Conservation (phyloP, 2,797 vertebrate genomes). For the Cichlasoma orientale region DNA sequence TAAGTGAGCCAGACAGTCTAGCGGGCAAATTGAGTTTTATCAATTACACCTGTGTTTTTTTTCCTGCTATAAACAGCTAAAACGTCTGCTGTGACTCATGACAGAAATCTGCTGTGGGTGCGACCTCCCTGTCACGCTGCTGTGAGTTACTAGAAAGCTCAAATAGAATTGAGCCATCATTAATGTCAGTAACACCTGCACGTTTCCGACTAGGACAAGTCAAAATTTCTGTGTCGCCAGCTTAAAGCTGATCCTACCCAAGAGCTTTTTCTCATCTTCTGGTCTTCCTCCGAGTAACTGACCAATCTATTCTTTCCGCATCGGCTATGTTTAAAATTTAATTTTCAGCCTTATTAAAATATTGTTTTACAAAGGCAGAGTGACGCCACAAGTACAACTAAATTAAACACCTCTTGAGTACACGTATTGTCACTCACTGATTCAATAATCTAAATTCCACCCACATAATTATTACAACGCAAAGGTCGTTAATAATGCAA, state of each 20-base stretch:
- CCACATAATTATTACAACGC: slow-evolving; percentile 28
- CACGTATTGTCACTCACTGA: background rate
- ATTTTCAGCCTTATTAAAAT: background rate
- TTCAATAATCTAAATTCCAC: slow-evolving; percentile 19
- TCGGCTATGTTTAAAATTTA: background rate
- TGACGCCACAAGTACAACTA: background rate
- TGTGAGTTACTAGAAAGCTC: background rate
- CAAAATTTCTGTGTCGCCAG: background rate
- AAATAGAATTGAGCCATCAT: background rate
- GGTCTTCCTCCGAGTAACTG: background rate
- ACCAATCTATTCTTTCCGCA: background rate
- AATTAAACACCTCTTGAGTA: background rate
- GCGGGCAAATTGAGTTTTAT: background rate
- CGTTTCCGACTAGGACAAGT: background rate
- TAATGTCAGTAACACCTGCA: slow-evolving; percentile 1
- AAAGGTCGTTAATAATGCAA: slow-evolving; percentile 36
- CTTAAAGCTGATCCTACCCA: background rate
- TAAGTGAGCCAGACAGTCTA: background rate
- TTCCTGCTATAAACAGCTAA: background rate
- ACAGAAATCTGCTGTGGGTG: background rate
- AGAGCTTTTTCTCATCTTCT: background rate
- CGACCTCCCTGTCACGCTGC: background rate
- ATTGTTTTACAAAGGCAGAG: background rate
- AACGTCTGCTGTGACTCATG: background rate
- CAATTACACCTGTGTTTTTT: background rate